Evolutionary conservation across 2,113 vertebrate genomes (phyloP), one percentile per base, ranked within the genome.

Genomic region (Nycticryphes semicollaris): DNA sequence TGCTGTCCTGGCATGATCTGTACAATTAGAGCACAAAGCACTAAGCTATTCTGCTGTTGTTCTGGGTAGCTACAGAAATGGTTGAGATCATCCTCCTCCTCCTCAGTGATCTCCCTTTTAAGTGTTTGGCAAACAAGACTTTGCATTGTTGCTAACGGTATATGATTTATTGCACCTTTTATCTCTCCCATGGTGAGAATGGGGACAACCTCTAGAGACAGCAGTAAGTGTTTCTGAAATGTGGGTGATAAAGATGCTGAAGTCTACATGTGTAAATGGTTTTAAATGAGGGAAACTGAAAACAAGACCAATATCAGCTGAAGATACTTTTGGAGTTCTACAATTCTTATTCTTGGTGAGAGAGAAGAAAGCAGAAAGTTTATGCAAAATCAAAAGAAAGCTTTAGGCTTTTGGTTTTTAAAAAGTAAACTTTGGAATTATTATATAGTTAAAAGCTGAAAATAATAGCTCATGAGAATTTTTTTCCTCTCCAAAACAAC

Each of bases 141-240:
- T 74, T 62, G 31, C 25, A 1, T 62, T 92, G 21, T 30, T 94
- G 62, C 54, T 96, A 96, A 94, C 87, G 67, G 76, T 51, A 54
- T 64, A 74, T 79, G 70, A 83, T 95, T 90, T 91, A 70, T 88
- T 59, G 66, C 84, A 73, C 59, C 24, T 75, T 96, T 94, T 90
- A 92, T 76, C 59, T 92, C 84, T 94, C 79, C 45, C 33, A 62
- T 10, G 3, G 75, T 64, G 82, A 93, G 83, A 92, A 64, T 54
- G n/a, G 51, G 74, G 81, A 94, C 75, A 97, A 90, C 54, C 93
- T 96, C 94, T 69, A 91, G 96, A 88, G 90, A 97, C 39, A 5
- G 66, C 78, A 89, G 67, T 62, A 94, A 94, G 72, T 81, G 69
- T 56, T 64, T 87, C 91, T 95, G 94, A 93, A 97, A 91, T 81